Percentiles rank a stretch among this genome's conserved stretches.
Conservation (phyloP, 2,888 invertebrate genomes). For the Pelosia muscerda region DNA sequence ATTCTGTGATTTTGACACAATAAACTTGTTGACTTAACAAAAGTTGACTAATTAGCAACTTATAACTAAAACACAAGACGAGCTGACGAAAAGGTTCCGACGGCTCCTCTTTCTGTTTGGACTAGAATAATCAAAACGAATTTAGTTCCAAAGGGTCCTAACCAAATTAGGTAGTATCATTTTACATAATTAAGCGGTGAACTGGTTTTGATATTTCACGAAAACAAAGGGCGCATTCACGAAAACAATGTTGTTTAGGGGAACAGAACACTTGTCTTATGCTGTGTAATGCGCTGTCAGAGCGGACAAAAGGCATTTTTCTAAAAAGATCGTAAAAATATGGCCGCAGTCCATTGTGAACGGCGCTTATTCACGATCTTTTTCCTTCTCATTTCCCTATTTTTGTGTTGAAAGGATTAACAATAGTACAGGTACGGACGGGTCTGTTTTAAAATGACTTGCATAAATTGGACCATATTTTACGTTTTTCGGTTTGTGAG, state of each 20-base stretch:
- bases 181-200: constrained; percentile 41
- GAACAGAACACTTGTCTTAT: constrained; percentile 80
- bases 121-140: constrained; percentile 42
- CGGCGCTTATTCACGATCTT: constrained; percentile 72
- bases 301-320: constrained; percentile 74
- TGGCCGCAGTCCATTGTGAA: constrained; percentile 75
- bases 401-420: constrained; percentile 83
- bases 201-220: constrained; percentile 46
- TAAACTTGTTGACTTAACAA: constrained; percentile 16
- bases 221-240: constrained; percentile 64
- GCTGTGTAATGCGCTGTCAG: constrained; percentile 80
- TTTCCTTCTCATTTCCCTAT: constrained; percentile 81
- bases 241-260: constrained; percentile 69
- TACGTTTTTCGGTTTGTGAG: constrained; percentile 20
- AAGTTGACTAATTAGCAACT: constrained; percentile 23
- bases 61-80: constrained; percentile 26
- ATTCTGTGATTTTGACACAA: constrained; percentile 10
- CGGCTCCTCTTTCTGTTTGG: constrained; percentile 44
- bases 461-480: constrained; percentile 57
- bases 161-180: constrained; percentile 34
- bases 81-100: constrained; percentile 23
- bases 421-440: constrained; percentile 74
- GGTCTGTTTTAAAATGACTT: constrained; percentile 64
- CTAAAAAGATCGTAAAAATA: constrained; percentile 80
- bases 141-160: constrained; percentile 30